Evolutionary conservation across 2,797 vertebrate genomes (phyloP), one percentile per base, ranked within the genome.

Genomic region (Echeneis naucrates): DNA sequence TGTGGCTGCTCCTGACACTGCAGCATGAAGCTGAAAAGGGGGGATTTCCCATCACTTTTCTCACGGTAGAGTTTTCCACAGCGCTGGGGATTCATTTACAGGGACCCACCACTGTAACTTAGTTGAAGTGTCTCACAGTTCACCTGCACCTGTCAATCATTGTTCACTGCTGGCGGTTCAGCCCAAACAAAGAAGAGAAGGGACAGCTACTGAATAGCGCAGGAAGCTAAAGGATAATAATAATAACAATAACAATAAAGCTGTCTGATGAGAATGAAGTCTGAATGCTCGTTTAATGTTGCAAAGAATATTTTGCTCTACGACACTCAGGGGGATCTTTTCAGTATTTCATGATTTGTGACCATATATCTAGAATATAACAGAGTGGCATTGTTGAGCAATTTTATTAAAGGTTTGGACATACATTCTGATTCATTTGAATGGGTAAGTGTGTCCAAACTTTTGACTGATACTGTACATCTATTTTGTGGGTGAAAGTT

Each of bases 51-150:
- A 1, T 8, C 0, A 4, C 48, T 58, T 71, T 87, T 86, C 85
- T 86, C 85, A 89, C n/a, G 76, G 72, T 11, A 13, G 63, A 21
- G 84, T 71, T 61, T 60, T 86, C 72, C 32, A 16, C 23, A 33
- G 5, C 26, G 5, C 44, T 3, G 51, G 16, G 69, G 66, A 77
- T 86, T 74, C n/a, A 21, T 19, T 88, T 88, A 86, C 88, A 71
- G 24, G 40, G 38, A 30, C 38, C 14, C 33, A 33, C 37, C 55
- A 23, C 61, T 45, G 56, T 52, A 45, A 54, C 45, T 33, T 21
- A 27, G 42, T 56, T 24, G 53, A 38, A 17, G 48, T 4, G 52
- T 38, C 27, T 37, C 10, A 1, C 42, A 45, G 66, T 55, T 87
- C 68, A 62, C 67, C 56, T 68, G 68, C 47, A 47, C 3, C 23